phyloP scores from a whole-genome alignment of 2,888 invertebrate genomes.

The Trachelus troglodyta region DNA sequence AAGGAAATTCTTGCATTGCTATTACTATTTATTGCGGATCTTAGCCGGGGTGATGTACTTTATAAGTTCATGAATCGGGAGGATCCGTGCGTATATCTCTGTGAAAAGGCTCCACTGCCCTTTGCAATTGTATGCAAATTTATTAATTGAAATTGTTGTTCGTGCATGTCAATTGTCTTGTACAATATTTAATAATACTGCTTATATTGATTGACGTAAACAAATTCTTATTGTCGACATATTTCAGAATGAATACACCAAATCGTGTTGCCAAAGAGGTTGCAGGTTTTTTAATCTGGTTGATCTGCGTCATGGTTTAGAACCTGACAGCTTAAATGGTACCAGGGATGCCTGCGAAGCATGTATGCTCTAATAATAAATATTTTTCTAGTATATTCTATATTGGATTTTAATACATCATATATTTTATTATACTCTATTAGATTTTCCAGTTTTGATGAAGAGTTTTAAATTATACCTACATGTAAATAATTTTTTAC shows the following conservation, averaged over 20 bases:
- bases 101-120: slow-evolving; percentile 47
- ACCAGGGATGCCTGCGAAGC: slow-evolving; percentile 56
- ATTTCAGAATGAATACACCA: slow-evolving; percentile 47
- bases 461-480: not conserved
- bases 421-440: not conserved
- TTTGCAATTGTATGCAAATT: slow-evolving; percentile 40
- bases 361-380: slow-evolving; percentile 43
- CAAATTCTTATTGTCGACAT: not conserved
- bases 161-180: not conserved
- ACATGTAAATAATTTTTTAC: slow-evolving; percentile 10
- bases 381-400: not conserved
- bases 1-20: slow-evolving; percentile 34
- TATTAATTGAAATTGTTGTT: not conserved
- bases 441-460: not conserved
- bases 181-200: not conserved
- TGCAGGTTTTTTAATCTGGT: slow-evolving; percentile 63
- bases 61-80: slow-evolving; percentile 44
- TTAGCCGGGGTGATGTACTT: slow-evolving; percentile 39
- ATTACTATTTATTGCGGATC: slow-evolving; percentile 25
- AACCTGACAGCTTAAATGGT: slow-evolving; percentile 44
- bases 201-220: not conserved
- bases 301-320: slow-evolving; percentile 47
- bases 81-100: slow-evolving; percentile 52
- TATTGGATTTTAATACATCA: not conserved
- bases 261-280: slow-evolving; percentile 60